These are phyloP conservation scores for Hypomecis punctinalis DNA, from an alignment of 2,888 invertebrate genomes.

Conservation along the genomic window DNA sequence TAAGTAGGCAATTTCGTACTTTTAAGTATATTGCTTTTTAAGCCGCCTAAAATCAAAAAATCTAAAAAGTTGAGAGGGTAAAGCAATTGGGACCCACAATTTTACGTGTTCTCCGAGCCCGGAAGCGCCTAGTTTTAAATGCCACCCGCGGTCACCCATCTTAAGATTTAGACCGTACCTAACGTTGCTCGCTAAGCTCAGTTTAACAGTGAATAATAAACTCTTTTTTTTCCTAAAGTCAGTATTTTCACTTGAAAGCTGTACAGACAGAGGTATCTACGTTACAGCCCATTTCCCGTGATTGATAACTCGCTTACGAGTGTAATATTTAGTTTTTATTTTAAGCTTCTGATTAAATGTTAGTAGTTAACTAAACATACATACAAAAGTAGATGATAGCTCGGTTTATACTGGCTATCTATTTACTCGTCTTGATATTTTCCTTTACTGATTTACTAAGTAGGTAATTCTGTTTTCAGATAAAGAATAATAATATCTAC, in stretches of 20 bases:
- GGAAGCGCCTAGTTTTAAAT: no score
- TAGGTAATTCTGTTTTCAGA: no score
- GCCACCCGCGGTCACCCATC: no score
- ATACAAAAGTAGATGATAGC: slow-evolving; percentile 35
- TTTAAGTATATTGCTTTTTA: no score
- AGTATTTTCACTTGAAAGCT: slow-evolving; percentile 11
- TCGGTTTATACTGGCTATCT: neutral
- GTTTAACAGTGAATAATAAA: neutral
- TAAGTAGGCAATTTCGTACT: no score
- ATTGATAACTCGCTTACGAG: slow-evolving; percentile 35
- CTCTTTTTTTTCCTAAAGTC: slow-evolving; percentile 1
- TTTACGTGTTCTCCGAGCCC: no score
- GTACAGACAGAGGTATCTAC: slow-evolving; percentile 23
- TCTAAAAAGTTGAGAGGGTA: neutral
- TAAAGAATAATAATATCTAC: no score
- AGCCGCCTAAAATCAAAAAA: no score
- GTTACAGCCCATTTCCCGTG: slow-evolving; percentile 36
- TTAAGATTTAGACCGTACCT: no score
- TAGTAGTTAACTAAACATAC: slow-evolving; percentile 16
- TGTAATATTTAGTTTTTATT: slow-evolving; percentile 21
- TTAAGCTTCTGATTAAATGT: slow-evolving; percentile 28
- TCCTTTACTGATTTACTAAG: no score
- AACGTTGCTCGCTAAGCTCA: no score
- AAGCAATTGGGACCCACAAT: no score
- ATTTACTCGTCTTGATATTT: neutral